Conservation (phyloP, 2,888 invertebrate species). For the Helicoverpa assulta region DNA sequence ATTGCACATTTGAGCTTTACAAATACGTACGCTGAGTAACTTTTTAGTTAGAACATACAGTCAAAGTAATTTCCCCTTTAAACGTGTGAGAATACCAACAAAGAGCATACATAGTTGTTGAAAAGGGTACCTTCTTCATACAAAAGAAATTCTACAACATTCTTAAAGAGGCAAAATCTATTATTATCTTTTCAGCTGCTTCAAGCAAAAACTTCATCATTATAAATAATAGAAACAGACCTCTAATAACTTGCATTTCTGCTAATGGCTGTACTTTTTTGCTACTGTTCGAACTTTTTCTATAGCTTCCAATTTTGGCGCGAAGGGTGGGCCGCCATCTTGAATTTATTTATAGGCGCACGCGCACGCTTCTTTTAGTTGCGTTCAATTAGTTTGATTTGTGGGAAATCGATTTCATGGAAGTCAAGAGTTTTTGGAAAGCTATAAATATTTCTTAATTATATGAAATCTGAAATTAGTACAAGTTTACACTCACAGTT, state of each 20-base stretch:
- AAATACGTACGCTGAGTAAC: slow-evolving; percentile 23
- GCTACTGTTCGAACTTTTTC: slow-evolving; percentile 70
- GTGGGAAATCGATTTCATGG: slow-evolving; percentile 65
- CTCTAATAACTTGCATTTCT: slow-evolving; percentile 66
- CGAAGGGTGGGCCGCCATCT: slow-evolving; percentile 77
- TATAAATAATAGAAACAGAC: slow-evolving; percentile 34
- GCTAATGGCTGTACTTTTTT: slow-evolving; percentile 70
- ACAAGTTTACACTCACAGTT: background rate
- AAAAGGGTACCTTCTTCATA: no score
- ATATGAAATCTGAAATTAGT: background rate
- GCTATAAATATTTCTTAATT: slow-evolving; percentile 27
- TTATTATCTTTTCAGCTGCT: slow-evolving; percentile 23
- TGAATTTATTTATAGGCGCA: slow-evolving; percentile 80
- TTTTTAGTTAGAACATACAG: background rate
- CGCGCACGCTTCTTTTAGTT: slow-evolving; percentile 74
- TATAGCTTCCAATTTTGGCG: slow-evolving; percentile 65
- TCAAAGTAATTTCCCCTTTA: background rate
- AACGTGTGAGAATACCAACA: background rate
- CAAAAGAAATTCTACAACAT: background rate
- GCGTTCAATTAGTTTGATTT: slow-evolving; percentile 87
- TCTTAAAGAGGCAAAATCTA: background rate
- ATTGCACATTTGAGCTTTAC: slow-evolving; percentile 30
- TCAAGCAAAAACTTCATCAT: slow-evolving; percentile 22
- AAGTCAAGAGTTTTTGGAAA: slow-evolving; percentile 35
- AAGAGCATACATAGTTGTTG: background rate